Evolutionary conservation across 2,113 vertebrate genomes (phyloP).

Genomic region (Mastomys natalensis): DNA sequence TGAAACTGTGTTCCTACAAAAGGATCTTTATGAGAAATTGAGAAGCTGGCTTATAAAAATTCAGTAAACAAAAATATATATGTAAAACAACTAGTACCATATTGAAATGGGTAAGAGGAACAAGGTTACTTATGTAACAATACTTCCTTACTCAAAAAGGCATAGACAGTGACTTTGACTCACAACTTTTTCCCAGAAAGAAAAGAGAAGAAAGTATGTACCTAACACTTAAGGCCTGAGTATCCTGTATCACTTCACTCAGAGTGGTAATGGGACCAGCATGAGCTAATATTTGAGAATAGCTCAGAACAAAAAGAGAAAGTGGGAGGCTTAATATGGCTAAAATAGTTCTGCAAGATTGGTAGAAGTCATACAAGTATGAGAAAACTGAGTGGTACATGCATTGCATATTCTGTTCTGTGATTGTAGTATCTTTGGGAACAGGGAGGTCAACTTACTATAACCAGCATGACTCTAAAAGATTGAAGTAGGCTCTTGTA

Average conservation of each 20-base stretch:
- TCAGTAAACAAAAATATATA: neutral
- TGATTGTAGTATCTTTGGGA: neutral
- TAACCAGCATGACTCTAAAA: neutral
- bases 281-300: neutral
- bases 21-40: neutral
- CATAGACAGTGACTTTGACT: neutral
- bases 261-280: neutral
- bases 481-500: neutral
- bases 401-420: neutral
- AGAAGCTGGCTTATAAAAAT: neutral
- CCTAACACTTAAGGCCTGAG: neutral
- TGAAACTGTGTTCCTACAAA: neutral
- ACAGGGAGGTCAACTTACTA: neutral
- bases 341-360: neutral
- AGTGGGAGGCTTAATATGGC: neutral
- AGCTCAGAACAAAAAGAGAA: neutral
- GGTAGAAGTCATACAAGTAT: neutral
- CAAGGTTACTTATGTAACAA: neutral
- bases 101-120: neutral
- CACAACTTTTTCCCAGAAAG: neutral
- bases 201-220: neutral
- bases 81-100: neutral
- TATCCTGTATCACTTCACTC: neutral
- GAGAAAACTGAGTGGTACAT: neutral
- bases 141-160: neutral